A percentile compares a stretch with the other conserved stretches of the same genome.
Evolutionary conservation across 2,888 invertebrate genomes (phyloP).

Genomic region (Charanyca ferruginea): DNA sequence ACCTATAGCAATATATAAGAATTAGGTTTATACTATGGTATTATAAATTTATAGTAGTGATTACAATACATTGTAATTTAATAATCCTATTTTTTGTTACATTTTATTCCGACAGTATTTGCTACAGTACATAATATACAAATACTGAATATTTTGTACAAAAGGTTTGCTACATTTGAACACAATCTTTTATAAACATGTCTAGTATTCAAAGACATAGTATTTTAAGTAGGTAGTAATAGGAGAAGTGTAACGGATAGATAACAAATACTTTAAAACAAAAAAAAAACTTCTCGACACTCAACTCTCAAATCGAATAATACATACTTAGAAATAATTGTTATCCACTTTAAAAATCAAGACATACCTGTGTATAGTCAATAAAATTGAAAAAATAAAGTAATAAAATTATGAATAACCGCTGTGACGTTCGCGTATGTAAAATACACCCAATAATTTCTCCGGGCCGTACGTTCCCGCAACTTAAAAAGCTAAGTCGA

Average conservation of each 20-base stretch:
- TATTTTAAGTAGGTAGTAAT: background rate
- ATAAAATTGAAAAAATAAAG: too few species aligned
- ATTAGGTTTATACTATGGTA: slow-evolving; percentile 19
- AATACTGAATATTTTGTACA: background rate
- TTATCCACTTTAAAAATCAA: too few species aligned
- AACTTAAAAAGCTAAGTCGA: too few species aligned
- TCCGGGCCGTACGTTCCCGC: too few species aligned
- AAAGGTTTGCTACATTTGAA: slow-evolving; percentile 21
- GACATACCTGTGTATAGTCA: too few species aligned
- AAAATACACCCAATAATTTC: too few species aligned
- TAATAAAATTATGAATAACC: too few species aligned
- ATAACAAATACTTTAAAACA: too few species aligned
- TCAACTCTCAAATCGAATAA: too few species aligned
- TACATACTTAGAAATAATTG: too few species aligned
- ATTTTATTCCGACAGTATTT: background rate
- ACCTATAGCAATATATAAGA: slow-evolving; percentile 10
- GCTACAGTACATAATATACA: slow-evolving; percentile 5
- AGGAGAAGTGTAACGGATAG: background rate
- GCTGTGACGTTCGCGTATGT: too few species aligned
- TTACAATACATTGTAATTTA: slow-evolving; percentile 16
- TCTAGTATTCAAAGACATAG: background rate
- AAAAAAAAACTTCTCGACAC: too few species aligned
- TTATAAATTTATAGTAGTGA: slow-evolving; percentile 29
- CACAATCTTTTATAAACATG: slow-evolving; percentile 5
- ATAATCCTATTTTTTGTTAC: background rate